Conservation (phyloP, 1,140 invertebrate species). For the Latrodectus geometricus region DNA sequence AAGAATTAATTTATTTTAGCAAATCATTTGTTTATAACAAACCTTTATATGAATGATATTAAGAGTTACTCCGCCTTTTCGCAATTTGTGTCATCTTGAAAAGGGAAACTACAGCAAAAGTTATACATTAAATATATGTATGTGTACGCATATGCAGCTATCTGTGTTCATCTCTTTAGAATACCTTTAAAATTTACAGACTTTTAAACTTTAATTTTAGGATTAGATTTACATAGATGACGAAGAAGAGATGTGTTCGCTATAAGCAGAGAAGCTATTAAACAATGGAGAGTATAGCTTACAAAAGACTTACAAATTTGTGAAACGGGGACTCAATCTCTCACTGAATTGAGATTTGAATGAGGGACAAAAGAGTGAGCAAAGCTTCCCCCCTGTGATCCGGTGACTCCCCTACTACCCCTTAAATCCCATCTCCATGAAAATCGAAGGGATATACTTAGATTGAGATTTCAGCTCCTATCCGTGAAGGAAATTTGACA, state of each 20-base stretch:
- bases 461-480: not conserved
- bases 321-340: not conserved
- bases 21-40: too few relatives aligned
- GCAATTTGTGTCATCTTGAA: not conserved
- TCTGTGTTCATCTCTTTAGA: not conserved
- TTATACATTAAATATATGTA: slow-evolving; percentile 1
- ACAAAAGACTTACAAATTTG: slow-evolving; percentile 16
- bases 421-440: slow-evolving; percentile 45
- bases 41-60: too few relatives aligned
- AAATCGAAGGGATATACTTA: slow-evolving; percentile 41
- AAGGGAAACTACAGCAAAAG: slow-evolving; percentile 2
- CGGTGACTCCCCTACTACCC: not conserved
- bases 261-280: slow-evolving; percentile 26
- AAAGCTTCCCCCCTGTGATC: not conserved
- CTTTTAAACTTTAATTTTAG: not conserved
- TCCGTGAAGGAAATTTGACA: slow-evolving; percentile 35
- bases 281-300: slow-evolving; percentile 3
- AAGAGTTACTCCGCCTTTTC: too few relatives aligned
- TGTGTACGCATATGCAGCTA: not conserved
- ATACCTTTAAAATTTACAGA: not conserved
- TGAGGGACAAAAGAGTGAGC: slow-evolving; percentile 27
- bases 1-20: too few relatives aligned
- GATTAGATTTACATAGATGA: not conserved
- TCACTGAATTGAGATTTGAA: not conserved
- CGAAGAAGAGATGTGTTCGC: not conserved